Conservation (phyloP, 1,140 invertebrate genomes). For the Eriocheir sinensis region DNA sequence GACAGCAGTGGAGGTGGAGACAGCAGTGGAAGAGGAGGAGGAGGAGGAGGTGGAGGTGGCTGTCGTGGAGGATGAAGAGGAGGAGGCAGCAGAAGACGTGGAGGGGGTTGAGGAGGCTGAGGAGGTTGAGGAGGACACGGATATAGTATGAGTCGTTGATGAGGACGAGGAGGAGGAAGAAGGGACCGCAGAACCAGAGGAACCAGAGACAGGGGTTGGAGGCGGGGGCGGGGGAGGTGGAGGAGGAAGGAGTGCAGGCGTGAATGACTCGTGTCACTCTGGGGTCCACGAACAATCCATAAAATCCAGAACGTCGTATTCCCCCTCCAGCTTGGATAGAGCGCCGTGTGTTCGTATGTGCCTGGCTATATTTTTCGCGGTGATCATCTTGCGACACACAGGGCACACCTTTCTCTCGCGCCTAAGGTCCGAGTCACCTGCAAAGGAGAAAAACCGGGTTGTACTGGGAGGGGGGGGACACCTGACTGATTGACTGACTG, state of each 20-base stretch:
- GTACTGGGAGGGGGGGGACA: slow-evolving; percentile 60
- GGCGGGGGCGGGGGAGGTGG: not conserved
- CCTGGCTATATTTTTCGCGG: slow-evolving; percentile 72
- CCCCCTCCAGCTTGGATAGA: slow-evolving; percentile 61
- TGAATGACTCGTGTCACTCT: slow-evolving; percentile 58
- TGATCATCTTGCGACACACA: slow-evolving; percentile 75
- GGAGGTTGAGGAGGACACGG: not conserved
- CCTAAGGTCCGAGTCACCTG: slow-evolving; percentile 75
- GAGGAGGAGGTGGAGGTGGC: not conserved
- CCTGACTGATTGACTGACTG: not conserved
- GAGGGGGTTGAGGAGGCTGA: not conserved
- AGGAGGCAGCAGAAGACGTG: too few species aligned
- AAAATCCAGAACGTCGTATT: slow-evolving; percentile 61
- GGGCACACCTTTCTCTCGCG: slow-evolving; percentile 77
- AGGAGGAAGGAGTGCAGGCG: not conserved
- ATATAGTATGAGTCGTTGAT: too few species aligned
- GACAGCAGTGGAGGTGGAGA: not conserved
- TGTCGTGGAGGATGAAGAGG: too few species aligned
- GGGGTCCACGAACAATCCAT: slow-evolving; percentile 72
- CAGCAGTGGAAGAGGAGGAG: not conserved
- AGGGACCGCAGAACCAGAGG: not conserved
- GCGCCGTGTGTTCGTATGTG: slow-evolving; percentile 73
- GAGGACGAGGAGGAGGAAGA: too few species aligned
- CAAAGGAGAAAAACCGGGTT: slow-evolving; percentile 73
- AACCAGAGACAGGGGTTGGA: not conserved